Evolutionary conservation across 1,140 invertebrate species (phyloP), one percentile per base, ranked within the genome.

Genomic region (Aphelinus certus): DNA sequence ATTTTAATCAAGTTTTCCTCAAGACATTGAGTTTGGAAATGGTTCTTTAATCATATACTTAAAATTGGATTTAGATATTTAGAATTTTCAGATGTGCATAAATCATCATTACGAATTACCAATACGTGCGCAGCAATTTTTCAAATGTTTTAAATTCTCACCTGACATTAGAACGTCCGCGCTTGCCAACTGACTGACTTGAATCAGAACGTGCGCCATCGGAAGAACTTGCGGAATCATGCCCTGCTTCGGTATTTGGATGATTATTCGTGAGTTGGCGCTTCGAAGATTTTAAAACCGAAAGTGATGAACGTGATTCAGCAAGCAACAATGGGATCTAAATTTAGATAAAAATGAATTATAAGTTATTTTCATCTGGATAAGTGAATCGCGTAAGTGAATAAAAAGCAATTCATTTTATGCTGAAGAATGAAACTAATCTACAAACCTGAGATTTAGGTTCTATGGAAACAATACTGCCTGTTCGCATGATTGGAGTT

Each of bases 401-500:
- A 70, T 76, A 66, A 72, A 66, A 26, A 26, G 26, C 26, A 26
- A 26, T 26, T 26, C 3, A 26, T 69, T 43, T 43, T 49, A 45
- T 43, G 9, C 73, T 58, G 58, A 62, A 71, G 26, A 26, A 26
- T 26, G 26, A 26, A 26, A 26, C 26, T 26, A 26, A 26, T 26
- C 26, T 26, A 26, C 26, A 26, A 26, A 88, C 87, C 85, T 88
- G 84, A 66, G 84, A 79, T 79, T 88, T 87, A 67, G 89, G 89
- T 65, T 92, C 91, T 49, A 89, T 86, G 68, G 90, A 91, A 51
- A 91, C 88, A 51, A 92, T 91, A 79, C 91, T 91, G 47, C 90
- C 88, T 64, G 91, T 89, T 57, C 91, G 87, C 80, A 92, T 91
- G 79, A 93, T 91, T 73, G 93, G 92, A 61, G 93, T 92, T 78